Percentiles rank a stretch among this genome's conserved stretches.
These are phyloP conservation scores for Hylyphantes graminicola DNA, from an alignment of 1,140 invertebrate species.

Conservation along the genomic window DNA sequence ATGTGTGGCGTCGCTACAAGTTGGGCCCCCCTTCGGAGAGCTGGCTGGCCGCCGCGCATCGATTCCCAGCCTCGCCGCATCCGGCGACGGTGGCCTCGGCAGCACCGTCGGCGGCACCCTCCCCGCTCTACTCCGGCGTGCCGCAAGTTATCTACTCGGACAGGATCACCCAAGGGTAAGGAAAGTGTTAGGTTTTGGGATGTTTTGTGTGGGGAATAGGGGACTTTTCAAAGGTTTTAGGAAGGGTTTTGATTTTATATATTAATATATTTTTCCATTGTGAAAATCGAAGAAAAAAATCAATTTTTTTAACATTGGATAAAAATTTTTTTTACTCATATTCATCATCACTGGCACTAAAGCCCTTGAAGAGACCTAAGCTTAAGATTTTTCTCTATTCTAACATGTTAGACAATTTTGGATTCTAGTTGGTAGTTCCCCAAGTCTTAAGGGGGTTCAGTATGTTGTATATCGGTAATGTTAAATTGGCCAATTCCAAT, in stretches of 20 bases:
- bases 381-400: no score
- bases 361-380: no score
- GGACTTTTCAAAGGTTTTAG: background rate
- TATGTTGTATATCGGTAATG: no score
- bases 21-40: conserved; percentile 12
- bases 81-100: conserved; percentile 5
- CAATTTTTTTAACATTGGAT: no score
- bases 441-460: no score
- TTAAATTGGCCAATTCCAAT: no score
- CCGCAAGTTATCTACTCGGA: conserved; percentile 47
- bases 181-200: background rate
- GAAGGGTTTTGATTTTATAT: background rate
- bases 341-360: no score
- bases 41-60: conserved; percentile 31
- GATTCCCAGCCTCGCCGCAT: conserved; percentile 20
- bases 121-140: conserved; percentile 46
- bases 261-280: background rate
- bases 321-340: no score
- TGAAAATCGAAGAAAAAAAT: background rate
- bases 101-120: background rate
- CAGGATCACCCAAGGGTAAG: conserved; percentile 30
- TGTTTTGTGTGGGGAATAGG: background rate
- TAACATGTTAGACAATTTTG: no score
- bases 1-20: conserved; percentile 53
- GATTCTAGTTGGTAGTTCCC: no score